Evolutionary conservation across 1,140 invertebrate genomes (phyloP).

Genomic region (Zaprionus nigranus): DNA sequence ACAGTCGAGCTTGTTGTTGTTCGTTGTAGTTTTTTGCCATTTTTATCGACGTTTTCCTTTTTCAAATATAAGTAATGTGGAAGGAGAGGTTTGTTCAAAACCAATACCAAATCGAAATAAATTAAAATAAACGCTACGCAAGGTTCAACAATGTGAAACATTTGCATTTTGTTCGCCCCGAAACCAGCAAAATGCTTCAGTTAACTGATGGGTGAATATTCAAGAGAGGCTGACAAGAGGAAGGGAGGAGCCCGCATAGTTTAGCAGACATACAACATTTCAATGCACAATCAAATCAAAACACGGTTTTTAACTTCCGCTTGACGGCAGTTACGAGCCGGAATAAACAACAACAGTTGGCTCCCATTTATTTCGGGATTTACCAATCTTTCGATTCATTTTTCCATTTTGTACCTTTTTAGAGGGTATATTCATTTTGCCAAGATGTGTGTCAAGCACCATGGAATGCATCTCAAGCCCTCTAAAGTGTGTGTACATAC

Average conservation of each 20-base stretch:
- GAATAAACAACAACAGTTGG: conserved; percentile 42
- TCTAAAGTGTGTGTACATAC: too few species aligned
- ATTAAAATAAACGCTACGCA: conserved; percentile 60
- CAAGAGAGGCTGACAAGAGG: background rate
- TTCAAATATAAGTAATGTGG: conserved; percentile 1
- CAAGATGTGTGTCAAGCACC: too few species aligned
- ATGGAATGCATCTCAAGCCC: too few species aligned
- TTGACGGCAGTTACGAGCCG: conserved; percentile 72
- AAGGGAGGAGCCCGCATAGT: conserved; percentile 27
- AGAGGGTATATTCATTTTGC: too few species aligned
- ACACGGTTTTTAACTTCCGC: conserved; percentile 81
- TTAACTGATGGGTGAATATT: conserved; percentile 20
- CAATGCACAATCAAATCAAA: conserved; percentile 80
- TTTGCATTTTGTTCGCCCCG: conserved; percentile 58
- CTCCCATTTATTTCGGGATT: conserved; percentile 6
- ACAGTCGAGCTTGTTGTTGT: background rate
- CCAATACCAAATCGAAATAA: conserved; percentile 54
- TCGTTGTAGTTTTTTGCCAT: conserved; percentile 1
- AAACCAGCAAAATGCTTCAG: conserved; percentile 52
- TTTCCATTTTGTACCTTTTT: background rate
- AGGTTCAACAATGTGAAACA: conserved; percentile 67
- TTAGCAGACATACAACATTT: conserved; percentile 55
- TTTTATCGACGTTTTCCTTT: background rate
- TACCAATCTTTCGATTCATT: background rate
- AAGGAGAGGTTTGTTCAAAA: background rate